These are phyloP conservation scores for Chaenogobius annularis DNA, from an alignment of 2,113 vertebrate genomes.

Conservation along the genomic window DNA sequence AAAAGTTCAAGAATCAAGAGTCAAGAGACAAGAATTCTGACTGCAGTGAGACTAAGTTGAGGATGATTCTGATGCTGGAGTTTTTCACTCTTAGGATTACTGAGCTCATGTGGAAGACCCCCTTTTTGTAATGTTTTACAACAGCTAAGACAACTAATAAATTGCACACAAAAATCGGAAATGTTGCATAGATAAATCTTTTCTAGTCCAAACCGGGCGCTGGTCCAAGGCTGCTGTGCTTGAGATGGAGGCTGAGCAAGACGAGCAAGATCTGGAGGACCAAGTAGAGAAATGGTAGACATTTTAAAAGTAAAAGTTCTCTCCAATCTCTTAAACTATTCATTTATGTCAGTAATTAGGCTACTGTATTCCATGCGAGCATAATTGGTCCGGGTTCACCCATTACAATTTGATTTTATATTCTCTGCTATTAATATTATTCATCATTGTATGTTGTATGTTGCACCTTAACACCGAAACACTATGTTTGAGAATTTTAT, in stretches of 20 bases:
- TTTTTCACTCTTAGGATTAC: background rate
- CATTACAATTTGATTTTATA: too few species aligned
- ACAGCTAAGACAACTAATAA: background rate
- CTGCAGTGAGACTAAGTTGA: background rate
- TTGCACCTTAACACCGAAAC: too few species aligned
- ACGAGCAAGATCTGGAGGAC: constrained; percentile 7
- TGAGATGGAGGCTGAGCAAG: background rate
- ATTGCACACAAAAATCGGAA: background rate
- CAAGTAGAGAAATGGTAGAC: constrained; percentile 6
- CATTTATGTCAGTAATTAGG: background rate
- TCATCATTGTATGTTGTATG: too few species aligned
- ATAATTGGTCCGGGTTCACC: background rate
- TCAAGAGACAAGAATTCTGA: background rate
- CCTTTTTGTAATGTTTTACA: background rate
- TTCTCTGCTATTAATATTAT: too few species aligned
- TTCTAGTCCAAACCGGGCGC: background rate
- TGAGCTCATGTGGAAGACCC: background rate
- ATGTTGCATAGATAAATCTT: background rate
- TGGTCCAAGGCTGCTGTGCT: constrained; percentile 4
- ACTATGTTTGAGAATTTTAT: too few species aligned
- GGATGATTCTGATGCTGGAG: background rate
- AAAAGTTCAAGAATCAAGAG: too few species aligned
- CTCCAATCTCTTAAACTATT: background rate
- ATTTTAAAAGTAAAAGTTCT: background rate
- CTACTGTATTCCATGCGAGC: too few species aligned